These are phyloP conservation scores for Chaenodraco wilsoni DNA, from an alignment of 2,797 vertebrate genomes.

Conservation along the genomic window DNA sequence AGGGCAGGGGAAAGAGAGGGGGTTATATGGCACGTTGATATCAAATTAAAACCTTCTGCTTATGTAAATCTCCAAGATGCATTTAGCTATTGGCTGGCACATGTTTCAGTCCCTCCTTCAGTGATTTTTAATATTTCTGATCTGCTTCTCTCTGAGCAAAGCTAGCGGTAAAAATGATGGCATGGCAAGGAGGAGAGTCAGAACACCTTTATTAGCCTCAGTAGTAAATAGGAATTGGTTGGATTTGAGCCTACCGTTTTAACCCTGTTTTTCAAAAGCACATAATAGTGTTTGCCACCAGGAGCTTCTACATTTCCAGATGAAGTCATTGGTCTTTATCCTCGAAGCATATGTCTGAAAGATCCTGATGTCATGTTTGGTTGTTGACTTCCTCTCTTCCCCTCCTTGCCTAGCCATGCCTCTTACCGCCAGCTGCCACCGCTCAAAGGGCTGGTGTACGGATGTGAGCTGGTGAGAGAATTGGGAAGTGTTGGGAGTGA, in stretches of 20 bases:
- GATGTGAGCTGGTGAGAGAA: constrained; percentile 73
- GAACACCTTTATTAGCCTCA: background rate
- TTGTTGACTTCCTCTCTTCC: constrained; percentile 68
- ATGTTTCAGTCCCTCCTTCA: constrained; percentile 36
- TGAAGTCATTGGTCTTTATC: constrained; percentile 62
- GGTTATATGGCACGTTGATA: constrained; percentile 33
- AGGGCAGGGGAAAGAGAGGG: constrained; percentile 30
- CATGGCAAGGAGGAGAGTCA: constrained; percentile 2
- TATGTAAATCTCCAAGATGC: constrained; percentile 49
- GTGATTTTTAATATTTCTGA: constrained; percentile 41
- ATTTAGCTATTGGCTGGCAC: constrained; percentile 45
- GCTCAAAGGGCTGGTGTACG: constrained; percentile 63
- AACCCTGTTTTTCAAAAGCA: constrained; percentile 39
- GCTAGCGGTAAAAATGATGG: constrained; percentile 23
- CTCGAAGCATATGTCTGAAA: constrained; percentile 58
- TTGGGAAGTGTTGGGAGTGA: constrained; percentile 65
- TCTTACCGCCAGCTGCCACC: constrained; percentile 60
- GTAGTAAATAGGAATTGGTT: constrained; percentile 40
- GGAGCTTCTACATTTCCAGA: constrained; percentile 57
- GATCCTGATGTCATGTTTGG: constrained; percentile 64
- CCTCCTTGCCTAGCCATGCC: constrained; percentile 37
- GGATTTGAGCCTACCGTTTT: constrained; percentile 44
- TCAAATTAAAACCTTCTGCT: constrained; percentile 52
- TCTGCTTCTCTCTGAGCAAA: constrained; percentile 33
- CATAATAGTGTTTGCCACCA: constrained; percentile 37